Evolutionary conservation across 1,140 invertebrate species (phyloP), one percentile per base, ranked within the genome.

Genomic region (Cherax destructor): DNA sequence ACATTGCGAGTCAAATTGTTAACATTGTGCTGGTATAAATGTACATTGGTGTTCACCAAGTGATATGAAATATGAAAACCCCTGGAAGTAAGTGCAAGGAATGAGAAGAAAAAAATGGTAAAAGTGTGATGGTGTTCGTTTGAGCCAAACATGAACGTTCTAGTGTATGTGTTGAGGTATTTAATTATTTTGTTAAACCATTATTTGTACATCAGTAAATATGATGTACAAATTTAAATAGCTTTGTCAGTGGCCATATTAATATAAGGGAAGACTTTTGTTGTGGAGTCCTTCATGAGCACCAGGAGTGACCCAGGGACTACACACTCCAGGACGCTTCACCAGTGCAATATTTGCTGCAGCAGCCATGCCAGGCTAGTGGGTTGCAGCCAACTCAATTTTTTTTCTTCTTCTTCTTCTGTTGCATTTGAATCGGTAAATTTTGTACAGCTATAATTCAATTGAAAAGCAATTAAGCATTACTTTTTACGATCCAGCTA

Each of bases 241-340:
- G 76, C 56, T 87, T 87, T 87, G 50, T 87, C 74, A 87, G 85
- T 87, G 85, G 85, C 85, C 85, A 87, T 87, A 87, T 87, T 87
- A 87, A 87, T 87, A 74, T 87, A 78, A 87, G 85, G 74, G 50
- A 77, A 77, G 76, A 87, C 49, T 72, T 72, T 50, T 61, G 74
- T 78, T 21, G 74, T 76, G 85, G 56, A 24, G 7, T 59, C 76
- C 85, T 47, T 77, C 52, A 61, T n/a, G 18, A 61, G 52, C 24
- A 21, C 30, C 30, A 59, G 72, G n/a, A 61, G 85, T 47, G 76
- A 24, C 52, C 84, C 72, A 41, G 83, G 80, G 56, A 41, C 52
- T 52, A 59, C 80, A 59, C 21, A 16, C 18, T 83, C 49, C 65
- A 59, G 72, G 74, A 49, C 11, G 76, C 85, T 87, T 77, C 85